phyloP scores from a whole-genome alignment of 2,888 invertebrate species.

The Platerodrilus igneus region DNA sequence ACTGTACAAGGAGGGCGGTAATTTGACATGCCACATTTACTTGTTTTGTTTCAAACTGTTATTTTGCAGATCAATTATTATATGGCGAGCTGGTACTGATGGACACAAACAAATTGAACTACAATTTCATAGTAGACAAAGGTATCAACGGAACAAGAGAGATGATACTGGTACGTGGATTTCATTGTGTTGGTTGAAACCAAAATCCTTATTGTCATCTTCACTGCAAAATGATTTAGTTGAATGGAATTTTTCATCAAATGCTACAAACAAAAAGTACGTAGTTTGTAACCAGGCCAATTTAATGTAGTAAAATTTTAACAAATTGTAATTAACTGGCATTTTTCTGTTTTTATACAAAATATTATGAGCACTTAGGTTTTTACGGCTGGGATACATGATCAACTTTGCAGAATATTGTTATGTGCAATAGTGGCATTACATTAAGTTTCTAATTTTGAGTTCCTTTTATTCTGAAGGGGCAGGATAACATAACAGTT shows the following conservation, averaged over 20 bases:
- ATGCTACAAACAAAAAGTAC: too few relatives aligned
- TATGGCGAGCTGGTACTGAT: conserved; percentile 64
- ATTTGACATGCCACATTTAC: conserved; percentile 24
- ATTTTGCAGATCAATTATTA: conserved; percentile 51
- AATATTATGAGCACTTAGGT: too few relatives aligned
- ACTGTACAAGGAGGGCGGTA: conserved; percentile 61
- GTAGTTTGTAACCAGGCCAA: too few relatives aligned
- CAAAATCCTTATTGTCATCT: conserved; percentile 54
- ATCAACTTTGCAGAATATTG: too few relatives aligned
- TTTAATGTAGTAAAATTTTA: too few relatives aligned
- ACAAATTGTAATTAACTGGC: too few relatives aligned
- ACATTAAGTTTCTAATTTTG: too few relatives aligned
- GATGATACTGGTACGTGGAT: conserved; percentile 45
- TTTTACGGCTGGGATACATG: too few relatives aligned
- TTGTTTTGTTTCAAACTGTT: conserved; percentile 11
- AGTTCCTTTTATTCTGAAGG: too few relatives aligned
- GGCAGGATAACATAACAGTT: too few relatives aligned
- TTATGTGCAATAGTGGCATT: too few relatives aligned
- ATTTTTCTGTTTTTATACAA: too few relatives aligned
- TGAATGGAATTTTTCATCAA: conserved; percentile 56
- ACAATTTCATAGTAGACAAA: conserved; percentile 34
- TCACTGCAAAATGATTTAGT: conserved; percentile 60
- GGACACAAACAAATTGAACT: conserved; percentile 49
- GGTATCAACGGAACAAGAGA: conserved; percentile 9
- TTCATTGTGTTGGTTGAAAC: conserved; percentile 58